Evolutionary conservation across 64 coral and sea anemone species (phyloP), one percentile per base, ranked within the genome.

Genomic region (Cladopsammia gracilis): DNA sequence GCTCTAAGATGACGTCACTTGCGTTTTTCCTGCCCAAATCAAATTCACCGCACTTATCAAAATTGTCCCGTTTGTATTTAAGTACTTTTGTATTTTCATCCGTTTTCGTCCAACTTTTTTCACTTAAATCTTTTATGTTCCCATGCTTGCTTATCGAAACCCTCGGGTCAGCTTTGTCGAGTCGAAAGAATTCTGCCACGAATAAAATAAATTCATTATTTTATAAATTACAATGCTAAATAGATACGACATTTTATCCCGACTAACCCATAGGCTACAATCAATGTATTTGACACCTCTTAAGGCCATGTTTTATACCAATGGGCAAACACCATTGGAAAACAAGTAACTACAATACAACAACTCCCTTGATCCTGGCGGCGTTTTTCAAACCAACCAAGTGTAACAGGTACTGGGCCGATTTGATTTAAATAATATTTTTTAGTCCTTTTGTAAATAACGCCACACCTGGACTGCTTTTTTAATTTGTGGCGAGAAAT

Each of bases 371-470:
- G 9, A 19, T 64, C 59, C 72, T 19, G 72, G 18, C 80, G 77
- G 80, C 45, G 8, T 83, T 83, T 84, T 51, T 15, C 20, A 50
- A 67, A 42, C 12, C 80, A 34, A 66, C 50, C 7, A 46, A 84
- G 58, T 64, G 80, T 84, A 84, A 84, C 80, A 84, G 80, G 80
- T 84, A 84, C 42, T 84, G 80, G 62, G 42, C 62, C 80, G 80
- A 84, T 84, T 84, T 67, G 80, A 84, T 84, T 67, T 48, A 84
- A 84, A 84, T 68, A 67, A 75, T 84, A 67, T 68, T 84, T 84
- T 44, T 84, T 59, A 64, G 80, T 84, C 45, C 80, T 67, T 84
- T 84, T 84, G 80, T 84, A 84, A 84, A 84, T 84, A 84, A 84
- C 47, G 26, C 20, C 62, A 84, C 80, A 84, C 80, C 80, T 84